A percentile compares a stretch with the other conserved stretches of the same genome.
These are phyloP conservation scores for Camarhynchus parvulus DNA, from an alignment of 2,113 vertebrate genomes.

Conservation along the genomic window DNA sequence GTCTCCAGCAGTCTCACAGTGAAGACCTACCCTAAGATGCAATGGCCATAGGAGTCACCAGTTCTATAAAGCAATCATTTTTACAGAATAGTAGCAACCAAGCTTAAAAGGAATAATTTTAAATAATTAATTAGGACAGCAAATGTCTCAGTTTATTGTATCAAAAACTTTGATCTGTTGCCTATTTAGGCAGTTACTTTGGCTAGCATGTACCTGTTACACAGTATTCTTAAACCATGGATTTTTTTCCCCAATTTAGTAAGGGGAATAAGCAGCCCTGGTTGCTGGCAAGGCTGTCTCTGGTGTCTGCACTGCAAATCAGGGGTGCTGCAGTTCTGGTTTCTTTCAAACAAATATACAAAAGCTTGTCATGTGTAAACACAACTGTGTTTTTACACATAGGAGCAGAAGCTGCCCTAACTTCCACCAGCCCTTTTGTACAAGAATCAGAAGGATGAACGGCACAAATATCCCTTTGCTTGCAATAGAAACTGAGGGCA, in stretches of 20 bases:
- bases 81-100: neutral
- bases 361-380: neutral
- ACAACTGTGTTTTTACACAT: neutral
- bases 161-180: neutral
- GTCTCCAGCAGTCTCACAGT: neutral
- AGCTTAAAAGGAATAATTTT: neutral
- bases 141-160: neutral
- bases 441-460: neutral
- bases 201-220: neutral
- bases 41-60: neutral
- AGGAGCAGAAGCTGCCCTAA: neutral
- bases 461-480: neutral
- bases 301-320: neutral
- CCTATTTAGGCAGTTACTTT: neutral
- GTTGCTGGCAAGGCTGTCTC: neutral
- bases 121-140: neutral
- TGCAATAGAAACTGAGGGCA: neutral
- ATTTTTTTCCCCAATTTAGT: neutral
- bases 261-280: neutral
- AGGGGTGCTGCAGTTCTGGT: neutral
- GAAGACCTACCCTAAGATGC: no score
- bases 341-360: neutral
- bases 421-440: neutral
- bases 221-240: neutral
- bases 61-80: neutral